Percentiles rank a stretch among this genome's conserved stretches.
phyloP scores from a whole-genome alignment of 2,113 vertebrate genomes.

The Toxotes jaculatrix region DNA sequence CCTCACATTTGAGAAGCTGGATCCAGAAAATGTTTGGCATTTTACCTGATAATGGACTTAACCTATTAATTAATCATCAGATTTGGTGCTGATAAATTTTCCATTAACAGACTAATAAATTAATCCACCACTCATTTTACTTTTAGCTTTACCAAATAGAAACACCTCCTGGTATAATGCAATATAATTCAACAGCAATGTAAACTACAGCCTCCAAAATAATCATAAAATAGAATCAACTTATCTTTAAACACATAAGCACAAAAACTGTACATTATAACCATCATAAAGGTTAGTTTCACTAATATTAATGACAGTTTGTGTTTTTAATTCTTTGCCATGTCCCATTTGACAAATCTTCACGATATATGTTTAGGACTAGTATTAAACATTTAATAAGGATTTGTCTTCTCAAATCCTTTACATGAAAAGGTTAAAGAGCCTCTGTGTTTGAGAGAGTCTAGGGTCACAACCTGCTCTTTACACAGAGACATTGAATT shows the following conservation, averaged over 20 bases:
- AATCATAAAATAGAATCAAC: not conserved
- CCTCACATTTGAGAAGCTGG: too few relatives aligned
- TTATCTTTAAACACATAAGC: not conserved
- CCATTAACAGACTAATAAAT: too few relatives aligned
- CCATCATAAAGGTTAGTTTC: not conserved
- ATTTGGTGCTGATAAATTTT: too few relatives aligned
- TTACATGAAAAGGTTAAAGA: not conserved
- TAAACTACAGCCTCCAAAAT: not conserved
- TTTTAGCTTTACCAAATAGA: not conserved
- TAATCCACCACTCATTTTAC: not conserved
- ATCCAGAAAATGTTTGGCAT: too few relatives aligned
- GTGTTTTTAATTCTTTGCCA: not conserved
- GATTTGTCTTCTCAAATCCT: not conserved
- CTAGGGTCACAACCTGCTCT: not conserved
- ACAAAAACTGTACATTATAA: not conserved
- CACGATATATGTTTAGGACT: not conserved
- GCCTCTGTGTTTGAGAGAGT: not conserved
- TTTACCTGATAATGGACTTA: not conserved
- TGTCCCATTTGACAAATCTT: not conserved
- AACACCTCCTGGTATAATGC: not conserved
- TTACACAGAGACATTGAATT: conserved; percentile 6
- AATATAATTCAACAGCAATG: not conserved
- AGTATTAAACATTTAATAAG: not conserved
- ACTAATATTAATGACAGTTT: not conserved
- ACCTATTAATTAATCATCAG: not conserved